A percentile compares a stretch with the other conserved stretches of the same genome.
phyloP scores from a whole-genome alignment of 2,797 vertebrate genomes.

The Protosalanx chinensis region DNA sequence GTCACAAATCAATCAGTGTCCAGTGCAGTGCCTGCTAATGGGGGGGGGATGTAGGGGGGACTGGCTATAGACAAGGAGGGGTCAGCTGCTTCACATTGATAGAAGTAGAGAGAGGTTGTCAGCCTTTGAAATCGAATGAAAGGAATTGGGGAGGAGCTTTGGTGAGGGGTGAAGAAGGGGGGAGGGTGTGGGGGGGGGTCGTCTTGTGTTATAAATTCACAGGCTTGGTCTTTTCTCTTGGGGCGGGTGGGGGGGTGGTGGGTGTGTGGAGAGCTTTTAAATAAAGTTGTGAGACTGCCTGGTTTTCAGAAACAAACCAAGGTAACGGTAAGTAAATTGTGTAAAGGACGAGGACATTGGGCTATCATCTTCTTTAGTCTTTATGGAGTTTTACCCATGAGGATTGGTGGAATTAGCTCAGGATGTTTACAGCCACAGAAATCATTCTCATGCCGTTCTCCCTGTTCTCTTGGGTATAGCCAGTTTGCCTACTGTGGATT shows the following conservation, averaged over 20 bases:
- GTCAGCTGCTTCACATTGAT: slow-evolving; percentile 36
- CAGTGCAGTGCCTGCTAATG: slow-evolving; percentile 14
- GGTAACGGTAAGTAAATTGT: too few species aligned
- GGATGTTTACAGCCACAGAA: slow-evolving; percentile 52
- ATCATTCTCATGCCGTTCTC: slow-evolving; percentile 41
- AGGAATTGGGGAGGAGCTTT: slow-evolving; percentile 15
- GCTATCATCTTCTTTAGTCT: slow-evolving; percentile 19
- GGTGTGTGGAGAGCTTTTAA: slow-evolving; percentile 36
- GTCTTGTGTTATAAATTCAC: slow-evolving; percentile 66
- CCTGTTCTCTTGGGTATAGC: not conserved
- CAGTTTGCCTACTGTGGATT: slow-evolving; percentile 31
- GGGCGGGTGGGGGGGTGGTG: slow-evolving; percentile 46
- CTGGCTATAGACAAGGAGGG: slow-evolving; percentile 28
- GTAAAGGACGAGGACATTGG: not conserved
- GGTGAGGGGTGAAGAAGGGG: slow-evolving; percentile 52
- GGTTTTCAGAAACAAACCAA: not conserved
- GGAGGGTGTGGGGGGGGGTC: slow-evolving; percentile 43
- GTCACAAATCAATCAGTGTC: slow-evolving; percentile 17
- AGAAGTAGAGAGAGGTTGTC: slow-evolving; percentile 49
- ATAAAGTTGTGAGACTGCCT: not conserved
- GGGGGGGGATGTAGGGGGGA: slow-evolving; percentile 21
- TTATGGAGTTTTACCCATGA: slow-evolving; percentile 39
- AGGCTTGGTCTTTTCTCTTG: slow-evolving; percentile 48
- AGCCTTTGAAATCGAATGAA: slow-evolving; percentile 59
- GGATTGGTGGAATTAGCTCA: slow-evolving; percentile 47